Conservation (phyloP, 2,888 invertebrate species). For the Chalcis sispes region DNA sequence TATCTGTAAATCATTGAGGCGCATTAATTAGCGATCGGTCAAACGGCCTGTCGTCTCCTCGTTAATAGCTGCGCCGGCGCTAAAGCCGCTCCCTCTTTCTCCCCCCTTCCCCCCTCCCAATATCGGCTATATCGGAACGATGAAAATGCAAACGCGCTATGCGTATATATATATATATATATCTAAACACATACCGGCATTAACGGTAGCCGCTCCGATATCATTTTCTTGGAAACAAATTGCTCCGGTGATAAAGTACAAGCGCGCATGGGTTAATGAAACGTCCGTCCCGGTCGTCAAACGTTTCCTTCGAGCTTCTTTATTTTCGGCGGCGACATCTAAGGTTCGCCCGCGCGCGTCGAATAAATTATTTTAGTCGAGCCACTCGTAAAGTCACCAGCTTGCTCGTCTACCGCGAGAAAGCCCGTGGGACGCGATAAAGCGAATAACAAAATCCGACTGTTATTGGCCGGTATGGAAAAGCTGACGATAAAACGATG, state of each 20-base stretch:
- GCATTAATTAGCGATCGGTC: conserved; percentile 33
- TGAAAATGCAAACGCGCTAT: conserved; percentile 29
- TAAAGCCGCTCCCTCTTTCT: not conserved
- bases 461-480: conserved; percentile 59
- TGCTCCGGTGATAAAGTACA: conserved; percentile 65
- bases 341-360: conserved; percentile 61
- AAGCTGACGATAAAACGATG: conserved; percentile 2
- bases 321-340: conserved; percentile 64
- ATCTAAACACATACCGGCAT: not conserved
- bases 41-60: conserved; percentile 42
- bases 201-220: conserved; percentile 34
- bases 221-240: conserved; percentile 64
- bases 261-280: conserved; percentile 64
- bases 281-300: conserved; percentile 63
- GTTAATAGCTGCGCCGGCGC: conserved; percentile 35
- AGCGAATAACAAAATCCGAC: conserved; percentile 62
- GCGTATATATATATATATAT: not conserved
- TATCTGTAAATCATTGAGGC: conserved; percentile 24
- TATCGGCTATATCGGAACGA: not conserved
- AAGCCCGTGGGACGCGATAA: conserved; percentile 56
- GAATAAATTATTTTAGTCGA: conserved; percentile 67
- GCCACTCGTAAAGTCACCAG: conserved; percentile 60
- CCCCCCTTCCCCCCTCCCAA: not conserved
- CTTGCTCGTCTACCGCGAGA: not conserved
- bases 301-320: conserved; percentile 57